Evolutionary conservation across 1,140 invertebrate species (phyloP).

Genomic region (Danaus melanippus): DNA sequence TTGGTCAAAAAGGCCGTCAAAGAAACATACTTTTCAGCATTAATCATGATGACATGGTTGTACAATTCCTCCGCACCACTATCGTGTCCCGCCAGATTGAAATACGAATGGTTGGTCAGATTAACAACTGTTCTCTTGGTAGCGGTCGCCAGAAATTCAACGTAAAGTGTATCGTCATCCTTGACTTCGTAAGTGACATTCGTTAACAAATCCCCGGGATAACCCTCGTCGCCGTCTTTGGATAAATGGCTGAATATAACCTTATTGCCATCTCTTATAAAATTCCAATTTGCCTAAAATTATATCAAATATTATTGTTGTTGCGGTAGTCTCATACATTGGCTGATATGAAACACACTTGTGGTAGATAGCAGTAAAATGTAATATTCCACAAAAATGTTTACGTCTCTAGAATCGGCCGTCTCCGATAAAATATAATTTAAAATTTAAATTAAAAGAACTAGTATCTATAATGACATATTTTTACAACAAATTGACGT

Average conservation of each 20-base stretch:
- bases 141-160: conserved; percentile 82
- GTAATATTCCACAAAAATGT: no score
- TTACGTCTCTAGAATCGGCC: no score
- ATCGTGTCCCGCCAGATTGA: conserved; percentile 91
- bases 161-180: conserved; percentile 79
- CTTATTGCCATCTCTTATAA: conserved; percentile 64
- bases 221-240: conserved; percentile 89
- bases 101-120: conserved; percentile 94
- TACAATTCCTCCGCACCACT: conserved; percentile 73
- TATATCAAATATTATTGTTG: background rate
- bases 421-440: no score
- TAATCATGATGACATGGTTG: conserved; percentile 82
- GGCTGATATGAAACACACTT: no score
- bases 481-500: no score
- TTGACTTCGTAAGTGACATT: conserved; percentile 82
- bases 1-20: conserved; percentile 37
- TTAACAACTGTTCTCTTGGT: conserved; percentile 89
- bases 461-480: no score
- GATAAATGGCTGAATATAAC: conserved; percentile 81
- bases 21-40: conserved; percentile 75
- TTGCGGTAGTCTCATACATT: no score
- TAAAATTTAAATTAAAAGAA: no score
- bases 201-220: conserved; percentile 82
- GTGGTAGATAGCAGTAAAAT: no score
- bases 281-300: conserved; percentile 61